Evolutionary conservation across 2,113 vertebrate genomes (phyloP).

Genomic region (Suricata suricatta): DNA sequence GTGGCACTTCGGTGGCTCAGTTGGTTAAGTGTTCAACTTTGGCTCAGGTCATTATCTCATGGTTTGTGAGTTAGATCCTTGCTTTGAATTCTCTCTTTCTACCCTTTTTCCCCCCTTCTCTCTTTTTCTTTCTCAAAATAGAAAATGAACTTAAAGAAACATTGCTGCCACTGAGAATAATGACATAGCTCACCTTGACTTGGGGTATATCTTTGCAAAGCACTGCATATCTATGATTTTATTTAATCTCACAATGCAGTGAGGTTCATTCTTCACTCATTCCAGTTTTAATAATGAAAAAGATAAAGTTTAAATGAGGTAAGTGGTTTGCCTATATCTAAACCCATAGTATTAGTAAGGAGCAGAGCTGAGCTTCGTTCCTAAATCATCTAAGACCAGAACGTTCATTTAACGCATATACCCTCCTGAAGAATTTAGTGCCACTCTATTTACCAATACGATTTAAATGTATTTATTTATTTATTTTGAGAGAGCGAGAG

Average conservation of each 20-base stretch:
- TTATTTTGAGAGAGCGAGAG: no score
- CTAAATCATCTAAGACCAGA: neutral
- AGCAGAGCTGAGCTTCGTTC: neutral
- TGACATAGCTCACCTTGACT: neutral
- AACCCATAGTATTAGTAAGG: neutral
- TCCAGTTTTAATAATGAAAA: neutral
- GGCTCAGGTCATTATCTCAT: no score
- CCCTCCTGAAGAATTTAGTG: neutral
- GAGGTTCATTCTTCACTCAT: neutral
- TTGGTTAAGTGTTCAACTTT: no score
- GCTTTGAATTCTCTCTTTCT: no score
- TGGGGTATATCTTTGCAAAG: neutral
- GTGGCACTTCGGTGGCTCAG: no score
- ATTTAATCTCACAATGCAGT: neutral
- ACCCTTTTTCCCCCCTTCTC: no score
- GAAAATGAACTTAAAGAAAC: neutral
- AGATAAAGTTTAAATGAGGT: neutral
- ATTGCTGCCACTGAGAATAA: neutral
- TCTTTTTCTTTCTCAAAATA: no score
- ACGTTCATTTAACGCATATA: neutral
- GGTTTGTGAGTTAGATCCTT: no score
- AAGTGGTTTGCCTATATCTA: neutral
- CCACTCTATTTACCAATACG: neutral
- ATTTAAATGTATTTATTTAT: neutral
- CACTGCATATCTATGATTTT: neutral